phyloP scores from a whole-genome alignment of 2,888 invertebrate genomes.

The Pinctada fucata region DNA sequence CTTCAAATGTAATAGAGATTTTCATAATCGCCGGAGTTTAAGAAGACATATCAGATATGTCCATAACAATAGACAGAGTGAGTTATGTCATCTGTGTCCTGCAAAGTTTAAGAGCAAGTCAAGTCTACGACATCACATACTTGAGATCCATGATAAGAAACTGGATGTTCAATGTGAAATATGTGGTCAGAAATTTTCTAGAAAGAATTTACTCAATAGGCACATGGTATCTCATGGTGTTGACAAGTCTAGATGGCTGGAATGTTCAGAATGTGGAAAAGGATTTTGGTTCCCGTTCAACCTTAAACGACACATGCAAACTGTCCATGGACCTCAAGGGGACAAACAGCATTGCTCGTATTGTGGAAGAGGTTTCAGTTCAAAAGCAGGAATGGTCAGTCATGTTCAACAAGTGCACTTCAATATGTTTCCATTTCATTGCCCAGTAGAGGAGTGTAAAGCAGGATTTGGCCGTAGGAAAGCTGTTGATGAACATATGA shows the following conservation, averaged over 20 bases:
- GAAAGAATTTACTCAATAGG: slow-evolving; percentile 55
- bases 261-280: slow-evolving; percentile 58
- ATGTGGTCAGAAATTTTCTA: slow-evolving; percentile 59
- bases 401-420: slow-evolving; percentile 63
- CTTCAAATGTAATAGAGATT: slow-evolving; percentile 50
- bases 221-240: slow-evolving; percentile 57
- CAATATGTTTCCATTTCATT: slow-evolving; percentile 55
- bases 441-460: slow-evolving; percentile 46
- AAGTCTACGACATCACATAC: slow-evolving; percentile 60
- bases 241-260: slow-evolving; percentile 49
- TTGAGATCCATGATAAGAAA: slow-evolving; percentile 58
- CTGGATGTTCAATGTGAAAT: slow-evolving; percentile 50
- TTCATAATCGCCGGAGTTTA: slow-evolving; percentile 52
- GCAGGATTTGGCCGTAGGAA: slow-evolving; percentile 50
- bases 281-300: slow-evolving; percentile 62
- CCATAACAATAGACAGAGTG: slow-evolving; percentile 37
- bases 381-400: slow-evolving; percentile 56
- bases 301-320: slow-evolving; percentile 57
- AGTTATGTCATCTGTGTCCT: slow-evolving; percentile 57
- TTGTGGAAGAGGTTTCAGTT: slow-evolving; percentile 63
- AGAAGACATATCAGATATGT: slow-evolving; percentile 55
- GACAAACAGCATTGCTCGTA: slow-evolving; percentile 67
- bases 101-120: slow-evolving; percentile 57
- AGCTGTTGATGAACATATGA: slow-evolving; percentile 61
- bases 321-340: slow-evolving; percentile 55